A percentile compares a stretch with the other conserved stretches of the same genome.
Evolutionary conservation across 2,797 vertebrate species (phyloP).

Genomic region (Lophotriccus pileatus): DNA sequence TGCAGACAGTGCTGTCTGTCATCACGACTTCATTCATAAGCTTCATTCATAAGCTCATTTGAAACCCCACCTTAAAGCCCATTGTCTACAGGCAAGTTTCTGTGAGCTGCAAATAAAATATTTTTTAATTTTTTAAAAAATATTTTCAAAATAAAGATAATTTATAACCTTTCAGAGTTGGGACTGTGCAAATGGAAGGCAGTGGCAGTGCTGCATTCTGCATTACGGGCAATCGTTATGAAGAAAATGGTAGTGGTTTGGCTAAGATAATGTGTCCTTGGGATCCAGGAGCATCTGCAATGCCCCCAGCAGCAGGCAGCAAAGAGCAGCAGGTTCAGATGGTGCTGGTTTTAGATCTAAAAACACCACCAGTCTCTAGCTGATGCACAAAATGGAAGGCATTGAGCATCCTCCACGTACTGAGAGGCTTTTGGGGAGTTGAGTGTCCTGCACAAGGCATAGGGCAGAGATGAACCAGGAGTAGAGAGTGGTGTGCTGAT

Average conservation of each 20-base stretch:
- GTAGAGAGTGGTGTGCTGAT: fast-evolving
- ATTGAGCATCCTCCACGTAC: neutral
- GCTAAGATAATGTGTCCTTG: neutral
- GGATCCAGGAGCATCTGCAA: neutral
- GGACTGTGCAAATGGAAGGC: neutral
- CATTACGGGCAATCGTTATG: neutral
- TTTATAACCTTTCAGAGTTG: neutral
- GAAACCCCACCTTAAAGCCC: neutral
- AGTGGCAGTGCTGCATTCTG: neutral
- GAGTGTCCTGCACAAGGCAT: fast-evolving
- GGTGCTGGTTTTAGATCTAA: neutral
- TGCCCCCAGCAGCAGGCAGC: neutral
- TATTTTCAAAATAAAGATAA: neutral
- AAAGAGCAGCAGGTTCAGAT: neutral
- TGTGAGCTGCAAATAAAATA: neutral
- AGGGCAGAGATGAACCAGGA: neutral
- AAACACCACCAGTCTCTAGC: neutral
- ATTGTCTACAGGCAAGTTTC: neutral
- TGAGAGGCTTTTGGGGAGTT: neutral
- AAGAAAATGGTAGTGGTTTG: neutral
- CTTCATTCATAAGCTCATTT: neutral
- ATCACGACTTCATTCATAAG: neutral
- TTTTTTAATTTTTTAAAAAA: neutral
- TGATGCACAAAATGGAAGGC: neutral
- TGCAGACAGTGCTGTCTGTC: neutral